Conservation (phyloP, 2,888 invertebrate species). For the Timema podura region DNA sequence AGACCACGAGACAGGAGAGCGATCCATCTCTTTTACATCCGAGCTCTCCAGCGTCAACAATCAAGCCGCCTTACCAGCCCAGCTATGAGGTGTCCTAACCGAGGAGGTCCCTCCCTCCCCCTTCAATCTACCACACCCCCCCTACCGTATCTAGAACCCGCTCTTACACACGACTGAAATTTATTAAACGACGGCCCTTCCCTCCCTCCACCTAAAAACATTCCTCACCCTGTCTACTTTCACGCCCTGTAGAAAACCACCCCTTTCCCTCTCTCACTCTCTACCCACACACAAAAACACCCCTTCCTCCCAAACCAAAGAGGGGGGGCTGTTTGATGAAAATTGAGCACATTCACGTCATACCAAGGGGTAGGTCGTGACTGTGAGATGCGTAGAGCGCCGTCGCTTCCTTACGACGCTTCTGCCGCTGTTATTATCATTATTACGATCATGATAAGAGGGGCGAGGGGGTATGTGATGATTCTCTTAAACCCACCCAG, state of each 20-base stretch:
- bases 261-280: constrained; percentile 5
- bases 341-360: constrained; percentile 31
- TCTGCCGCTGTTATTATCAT: constrained; percentile 10
- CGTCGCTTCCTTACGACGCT: not conserved
- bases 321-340: constrained; percentile 26
- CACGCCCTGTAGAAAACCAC: too few relatives aligned
- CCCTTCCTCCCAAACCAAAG: not conserved
- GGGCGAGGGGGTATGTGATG: too few relatives aligned
- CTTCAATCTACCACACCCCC: not conserved
- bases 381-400: not conserved
- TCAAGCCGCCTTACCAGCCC: too few relatives aligned
- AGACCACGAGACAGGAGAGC: too few relatives aligned
- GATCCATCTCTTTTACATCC: too few relatives aligned
- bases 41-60: too few relatives aligned
- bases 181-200: constrained; percentile 27
- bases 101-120: too few relatives aligned
- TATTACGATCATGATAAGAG: constrained; percentile 14
- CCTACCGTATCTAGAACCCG: not conserved
- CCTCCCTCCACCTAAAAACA: constrained; percentile 17
- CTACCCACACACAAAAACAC: too few relatives aligned
- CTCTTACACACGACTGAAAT: constrained; percentile 13
- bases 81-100: too few relatives aligned
- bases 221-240: constrained; percentile 26
- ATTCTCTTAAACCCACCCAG: constrained; percentile 3
- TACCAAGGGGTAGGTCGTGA: constrained; percentile 21